phyloP scores from a whole-genome alignment of 2,113 vertebrate genomes.

The Cebidichthys violaceus region DNA sequence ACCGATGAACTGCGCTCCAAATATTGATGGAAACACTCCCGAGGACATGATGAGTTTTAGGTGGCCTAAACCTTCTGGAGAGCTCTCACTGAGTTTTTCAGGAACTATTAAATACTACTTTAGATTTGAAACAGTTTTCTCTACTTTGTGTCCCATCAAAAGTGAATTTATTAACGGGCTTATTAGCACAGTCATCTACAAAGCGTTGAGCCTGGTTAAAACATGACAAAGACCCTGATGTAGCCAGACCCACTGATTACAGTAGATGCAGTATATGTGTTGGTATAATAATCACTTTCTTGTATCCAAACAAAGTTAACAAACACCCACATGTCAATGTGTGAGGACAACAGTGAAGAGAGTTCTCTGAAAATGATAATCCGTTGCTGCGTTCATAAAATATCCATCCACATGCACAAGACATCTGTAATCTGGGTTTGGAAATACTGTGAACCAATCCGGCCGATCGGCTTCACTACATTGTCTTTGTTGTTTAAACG shows the following conservation, averaged over 20 bases:
- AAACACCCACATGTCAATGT: neutral
- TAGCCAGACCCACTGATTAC: neutral
- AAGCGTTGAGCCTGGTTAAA: conserved; percentile 27
- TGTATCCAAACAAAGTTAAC: neutral
- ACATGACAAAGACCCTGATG: neutral
- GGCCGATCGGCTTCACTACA: neutral
- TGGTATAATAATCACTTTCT: conserved; percentile 4
- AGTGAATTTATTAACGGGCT: conserved; percentile 5
- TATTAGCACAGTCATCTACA: conserved; percentile 52
- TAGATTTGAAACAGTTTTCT: conserved; percentile 5
- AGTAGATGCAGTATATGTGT: neutral
- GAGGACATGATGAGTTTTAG: conserved; percentile 19
- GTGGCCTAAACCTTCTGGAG: conserved; percentile 24
- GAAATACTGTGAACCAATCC: conserved; percentile 23
- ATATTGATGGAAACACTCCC: conserved; percentile 37
- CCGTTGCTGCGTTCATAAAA: conserved; percentile 8
- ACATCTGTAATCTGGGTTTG: neutral
- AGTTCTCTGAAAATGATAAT: conserved; percentile 11
- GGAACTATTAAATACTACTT: neutral
- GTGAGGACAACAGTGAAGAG: neutral
- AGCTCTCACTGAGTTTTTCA: neutral
- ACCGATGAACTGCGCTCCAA: conserved; percentile 29
- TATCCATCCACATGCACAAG: conserved; percentile 5
- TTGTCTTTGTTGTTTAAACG: conserved; percentile 23
- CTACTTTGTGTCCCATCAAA: neutral